Evolutionary conservation across 1,140 invertebrate species (phyloP), one percentile per base, ranked within the genome.

Genomic region (Heterodera carotae): DNA sequence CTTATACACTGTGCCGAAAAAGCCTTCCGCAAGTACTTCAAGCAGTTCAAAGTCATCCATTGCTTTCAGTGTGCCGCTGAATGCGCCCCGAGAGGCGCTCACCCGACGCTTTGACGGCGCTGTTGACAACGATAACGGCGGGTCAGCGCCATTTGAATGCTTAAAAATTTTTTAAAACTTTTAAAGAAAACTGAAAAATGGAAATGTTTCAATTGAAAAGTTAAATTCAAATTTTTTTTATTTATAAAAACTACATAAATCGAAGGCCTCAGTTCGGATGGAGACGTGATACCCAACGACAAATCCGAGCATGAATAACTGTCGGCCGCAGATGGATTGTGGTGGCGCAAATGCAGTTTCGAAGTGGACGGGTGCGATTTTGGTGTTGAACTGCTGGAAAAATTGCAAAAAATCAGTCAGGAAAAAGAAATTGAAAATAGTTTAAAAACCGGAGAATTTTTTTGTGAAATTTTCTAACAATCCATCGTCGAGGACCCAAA

Each of bases 1-100:
- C 81, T 83, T 80, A 34, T 80, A 85, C 39, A 85, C 82, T 22
- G 68, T 68, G 33, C 82, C 82, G 39, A 83, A 83, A 43, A 83
- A 83, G 29, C 82, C 82, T 56, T 78, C 33, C 15, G 82, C 82
- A 27, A 83, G 59, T 59, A 64, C 73, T 59, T 82, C 78, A 8
- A 84, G 62, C 29, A 82, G 60, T 56, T 82, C 82, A 76, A 82
- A 82, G 36, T 82, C 82, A 10, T 78, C 81, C 31, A 80, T 76
- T 27, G 67, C 33, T 64, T 81, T 81, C 36, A 80, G 68, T 33
- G 33, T 31, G 27, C 78, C 78, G 62, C 62, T 66, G 12, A 80
- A 29, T 6, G 78, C 78, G 27, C 43, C 66, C 18, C 73, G 27
- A 4, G 81, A 59, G 7, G 80, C 48, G 22, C 56, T 62, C 8